Conservation (phyloP, 2,888 invertebrate species). For the Lordiphosa fenestrarum region DNA sequence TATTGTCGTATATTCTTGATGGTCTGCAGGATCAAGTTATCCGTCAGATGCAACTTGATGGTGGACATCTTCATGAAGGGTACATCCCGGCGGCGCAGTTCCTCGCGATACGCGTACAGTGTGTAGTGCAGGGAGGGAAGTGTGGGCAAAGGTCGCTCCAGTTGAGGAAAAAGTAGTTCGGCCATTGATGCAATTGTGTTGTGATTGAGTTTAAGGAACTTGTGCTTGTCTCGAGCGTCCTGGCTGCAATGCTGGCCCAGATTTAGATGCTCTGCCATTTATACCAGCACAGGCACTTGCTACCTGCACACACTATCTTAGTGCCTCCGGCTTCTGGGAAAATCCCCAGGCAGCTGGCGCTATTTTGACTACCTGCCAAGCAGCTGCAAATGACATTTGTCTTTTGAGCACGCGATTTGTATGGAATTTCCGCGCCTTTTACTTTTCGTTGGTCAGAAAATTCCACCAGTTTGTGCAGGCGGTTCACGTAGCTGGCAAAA, state of each 20-base stretch:
- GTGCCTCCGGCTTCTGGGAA: slow-evolving; percentile 19
- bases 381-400: slow-evolving; percentile 55
- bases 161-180: slow-evolving; percentile 54
- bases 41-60: slow-evolving; percentile 62
- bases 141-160: slow-evolving; percentile 59
- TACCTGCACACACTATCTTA: slow-evolving; percentile 20
- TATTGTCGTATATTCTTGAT: slow-evolving; percentile 58
- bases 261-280: too few relatives aligned
- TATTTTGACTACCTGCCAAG: slow-evolving; percentile 52
- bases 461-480: slow-evolving; percentile 1
- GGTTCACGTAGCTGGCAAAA: slow-evolving; percentile 5
- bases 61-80: slow-evolving; percentile 66
- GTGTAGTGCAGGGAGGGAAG: slow-evolving; percentile 59
- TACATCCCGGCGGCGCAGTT: slow-evolving; percentile 53
- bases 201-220: slow-evolving; percentile 16
- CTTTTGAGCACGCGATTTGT: slow-evolving; percentile 51
- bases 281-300: slow-evolving; percentile 43
- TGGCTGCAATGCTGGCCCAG: too few relatives aligned
- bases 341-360: slow-evolving; percentile 47
- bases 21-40: slow-evolving; percentile 61
- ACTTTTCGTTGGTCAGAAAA: not conserved
- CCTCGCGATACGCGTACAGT: slow-evolving; percentile 60
- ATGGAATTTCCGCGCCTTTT: slow-evolving; percentile 21
- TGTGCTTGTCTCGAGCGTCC: too few relatives aligned
- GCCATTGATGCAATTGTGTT: slow-evolving; percentile 35